A percentile compares a stretch with the other conserved stretches of the same genome.
These are phyloP conservation scores for Probaryconus sp. DNA, from an alignment of 1,140 invertebrate genomes.

Conservation along the genomic window DNA sequence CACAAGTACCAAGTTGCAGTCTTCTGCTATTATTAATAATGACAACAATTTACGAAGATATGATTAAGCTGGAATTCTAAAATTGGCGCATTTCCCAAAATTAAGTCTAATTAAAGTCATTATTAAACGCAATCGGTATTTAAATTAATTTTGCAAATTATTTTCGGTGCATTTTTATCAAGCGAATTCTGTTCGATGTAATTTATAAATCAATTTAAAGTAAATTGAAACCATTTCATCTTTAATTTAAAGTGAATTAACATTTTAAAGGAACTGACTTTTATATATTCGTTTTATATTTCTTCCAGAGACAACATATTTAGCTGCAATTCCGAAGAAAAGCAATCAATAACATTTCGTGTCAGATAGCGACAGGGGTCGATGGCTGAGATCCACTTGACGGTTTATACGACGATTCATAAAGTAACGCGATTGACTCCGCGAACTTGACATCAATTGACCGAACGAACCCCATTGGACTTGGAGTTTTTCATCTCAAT, in stretches of 20 bases:
- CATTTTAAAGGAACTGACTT: too few species aligned
- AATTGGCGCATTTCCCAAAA: slow-evolving; percentile 5
- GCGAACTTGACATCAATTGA: slow-evolving; percentile 68
- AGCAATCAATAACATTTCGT: slow-evolving; percentile 9
- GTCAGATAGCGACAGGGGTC: slow-evolving; percentile 25
- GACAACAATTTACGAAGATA: slow-evolving; percentile 33
- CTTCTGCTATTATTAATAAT: slow-evolving; percentile 37
- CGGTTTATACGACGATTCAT: slow-evolving; percentile 44
- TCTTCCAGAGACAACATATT: too few species aligned
- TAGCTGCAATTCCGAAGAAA: too few species aligned
- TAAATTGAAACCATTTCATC: too few species aligned
- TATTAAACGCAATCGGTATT: background rate
- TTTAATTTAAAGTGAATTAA: too few species aligned
- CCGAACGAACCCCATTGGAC: slow-evolving; percentile 41
- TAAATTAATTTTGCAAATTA: too few species aligned
- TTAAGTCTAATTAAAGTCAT: background rate
- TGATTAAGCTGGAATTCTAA: slow-evolving; percentile 15
- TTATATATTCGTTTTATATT: too few species aligned
- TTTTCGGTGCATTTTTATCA: too few species aligned
- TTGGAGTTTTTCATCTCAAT: slow-evolving; percentile 20
- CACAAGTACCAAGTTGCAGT: slow-evolving; percentile 11
- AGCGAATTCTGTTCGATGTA: too few species aligned
- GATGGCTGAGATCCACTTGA: slow-evolving; percentile 33
- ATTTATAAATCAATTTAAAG: too few species aligned
- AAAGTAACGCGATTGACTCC: slow-evolving; percentile 64